Evolutionary conservation across 1,140 invertebrate species (phyloP).

Genomic region (Leptinotarsa texana): DNA sequence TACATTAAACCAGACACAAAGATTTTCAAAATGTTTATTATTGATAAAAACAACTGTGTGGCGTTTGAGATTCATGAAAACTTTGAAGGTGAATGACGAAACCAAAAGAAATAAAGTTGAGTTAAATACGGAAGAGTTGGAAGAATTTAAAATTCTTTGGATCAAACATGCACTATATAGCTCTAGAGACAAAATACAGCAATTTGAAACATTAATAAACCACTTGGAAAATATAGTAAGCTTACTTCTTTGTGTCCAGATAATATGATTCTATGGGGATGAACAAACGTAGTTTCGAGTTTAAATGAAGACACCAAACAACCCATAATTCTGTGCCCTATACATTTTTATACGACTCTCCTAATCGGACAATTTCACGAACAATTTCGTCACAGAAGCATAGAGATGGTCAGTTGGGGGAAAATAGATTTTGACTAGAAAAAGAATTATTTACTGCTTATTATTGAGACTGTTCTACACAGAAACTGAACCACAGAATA

Average conservation of each 20-base stretch:
- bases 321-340: background rate
- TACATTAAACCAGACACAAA: background rate
- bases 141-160: background rate
- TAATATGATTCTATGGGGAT: background rate
- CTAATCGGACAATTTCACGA: background rate
- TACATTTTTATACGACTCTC: background rate
- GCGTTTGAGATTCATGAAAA: background rate
- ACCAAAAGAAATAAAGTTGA: background rate
- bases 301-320: background rate
- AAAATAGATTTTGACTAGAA: no score
- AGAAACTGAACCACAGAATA: no score
- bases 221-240: background rate
- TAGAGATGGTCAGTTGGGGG: no score
- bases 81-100: background rate
- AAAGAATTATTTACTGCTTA: no score
- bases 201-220: background rate
- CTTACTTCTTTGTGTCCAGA: background rate
- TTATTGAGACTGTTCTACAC: no score
- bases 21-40: background rate
- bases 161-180: background rate
- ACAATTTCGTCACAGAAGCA: background rate
- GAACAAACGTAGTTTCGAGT: background rate
- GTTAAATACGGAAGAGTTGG: background rate
- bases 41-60: background rate
- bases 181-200: background rate